Evolutionary conservation across 2,888 invertebrate genomes (phyloP).

Genomic region (Camptogramma bilineatum): DNA sequence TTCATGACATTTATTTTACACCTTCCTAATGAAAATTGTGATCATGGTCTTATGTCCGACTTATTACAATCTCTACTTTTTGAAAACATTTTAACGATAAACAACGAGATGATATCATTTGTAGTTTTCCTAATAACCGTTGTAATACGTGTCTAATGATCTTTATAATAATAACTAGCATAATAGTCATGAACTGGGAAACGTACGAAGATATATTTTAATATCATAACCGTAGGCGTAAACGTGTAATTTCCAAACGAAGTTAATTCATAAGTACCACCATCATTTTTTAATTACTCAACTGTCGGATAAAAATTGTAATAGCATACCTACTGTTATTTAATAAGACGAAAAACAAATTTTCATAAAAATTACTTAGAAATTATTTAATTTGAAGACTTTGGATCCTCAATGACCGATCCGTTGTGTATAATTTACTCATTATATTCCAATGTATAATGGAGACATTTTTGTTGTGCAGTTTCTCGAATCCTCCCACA

Average conservation of each 20-base stretch:
- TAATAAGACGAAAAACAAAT: background rate
- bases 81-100: background rate
- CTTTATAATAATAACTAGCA: slow-evolving; percentile 5
- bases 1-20: too few species aligned
- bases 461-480: slow-evolving; percentile 48
- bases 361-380: background rate
- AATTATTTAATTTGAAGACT: background rate
- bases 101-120: slow-evolving; percentile 22
- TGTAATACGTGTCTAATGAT: slow-evolving; percentile 3
- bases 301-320: slow-evolving; percentile 12
- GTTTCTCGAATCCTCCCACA: slow-evolving; percentile 44
- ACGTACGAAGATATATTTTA: slow-evolving; percentile 1
- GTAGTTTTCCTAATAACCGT: slow-evolving; percentile 14
- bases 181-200: slow-evolving; percentile 6
- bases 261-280: too few species aligned
- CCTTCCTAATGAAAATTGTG: background rate
- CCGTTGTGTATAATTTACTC: slow-evolving; percentile 15
- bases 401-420: background rate
- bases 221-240: slow-evolving; percentile 4
- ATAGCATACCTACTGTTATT: too few species aligned
- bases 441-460: slow-evolving; percentile 36
- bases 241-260: background rate
- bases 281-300: slow-evolving; percentile 21
- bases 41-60: background rate
- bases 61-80: background rate